These are phyloP conservation scores for Euplexia lucipara DNA, from an alignment of 2,888 invertebrate species.

Conservation along the genomic window DNA sequence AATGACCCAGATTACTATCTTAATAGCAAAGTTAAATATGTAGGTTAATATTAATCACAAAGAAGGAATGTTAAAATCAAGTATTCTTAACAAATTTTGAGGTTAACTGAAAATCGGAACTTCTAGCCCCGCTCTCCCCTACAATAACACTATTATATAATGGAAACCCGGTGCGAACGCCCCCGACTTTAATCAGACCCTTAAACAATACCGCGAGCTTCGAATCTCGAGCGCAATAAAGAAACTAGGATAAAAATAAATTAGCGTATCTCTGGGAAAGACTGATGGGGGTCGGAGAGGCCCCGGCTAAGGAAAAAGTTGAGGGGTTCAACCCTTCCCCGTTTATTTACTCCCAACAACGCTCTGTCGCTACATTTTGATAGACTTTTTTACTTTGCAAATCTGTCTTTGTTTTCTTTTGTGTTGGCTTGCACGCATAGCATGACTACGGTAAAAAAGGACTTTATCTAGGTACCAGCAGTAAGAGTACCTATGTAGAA, in stretches of 20 bases:
- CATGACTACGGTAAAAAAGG: too few relatives aligned
- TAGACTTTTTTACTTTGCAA: slow-evolving; percentile 75
- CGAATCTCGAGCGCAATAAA: slow-evolving; percentile 82
- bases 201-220: slow-evolving; percentile 82
- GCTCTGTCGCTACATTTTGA: slow-evolving; percentile 76
- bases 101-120: too few relatives aligned
- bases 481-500: too few relatives aligned
- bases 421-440: too few relatives aligned
- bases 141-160: slow-evolving; percentile 65
- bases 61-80: too few relatives aligned
- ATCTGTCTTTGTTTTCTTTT: slow-evolving; percentile 27
- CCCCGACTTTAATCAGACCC: slow-evolving; percentile 76
- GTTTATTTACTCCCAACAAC: slow-evolving; percentile 81
- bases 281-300: slow-evolving; percentile 83
- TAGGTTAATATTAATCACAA: too few relatives aligned
- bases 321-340: slow-evolving; percentile 85
- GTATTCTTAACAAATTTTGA: too few relatives aligned
- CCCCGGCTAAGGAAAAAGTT: slow-evolving; percentile 81
- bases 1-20: too few relatives aligned
- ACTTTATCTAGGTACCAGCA: too few relatives aligned
- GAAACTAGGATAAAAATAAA: slow-evolving; percentile 87
- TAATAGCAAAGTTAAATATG: too few relatives aligned
- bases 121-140: too few relatives aligned
- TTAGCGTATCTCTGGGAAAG: slow-evolving; percentile 85
- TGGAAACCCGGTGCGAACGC: slow-evolving; percentile 64